Conservation (phyloP, 2,113 vertebrate genomes). For the Meriones unguiculatus region DNA sequence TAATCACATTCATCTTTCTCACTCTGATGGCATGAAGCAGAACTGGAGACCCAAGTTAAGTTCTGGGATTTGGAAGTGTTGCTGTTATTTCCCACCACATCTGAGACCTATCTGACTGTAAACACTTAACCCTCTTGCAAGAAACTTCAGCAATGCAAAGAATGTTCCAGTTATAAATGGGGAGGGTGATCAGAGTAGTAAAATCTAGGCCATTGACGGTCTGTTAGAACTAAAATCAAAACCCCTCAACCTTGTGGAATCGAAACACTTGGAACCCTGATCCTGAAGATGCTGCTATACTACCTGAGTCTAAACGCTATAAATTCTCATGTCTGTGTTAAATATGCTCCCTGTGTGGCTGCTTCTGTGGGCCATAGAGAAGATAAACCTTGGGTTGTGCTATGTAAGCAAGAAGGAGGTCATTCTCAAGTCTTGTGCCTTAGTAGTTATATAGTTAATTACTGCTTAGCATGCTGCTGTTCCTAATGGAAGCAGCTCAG, state of each 20-base stretch:
- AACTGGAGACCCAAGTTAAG: conserved; percentile 29
- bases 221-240: conserved; percentile 40
- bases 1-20: conserved; percentile 9
- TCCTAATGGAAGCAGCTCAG: neutral
- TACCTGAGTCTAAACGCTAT: neutral
- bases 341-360: neutral
- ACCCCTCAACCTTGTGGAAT: neutral
- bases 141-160: neutral
- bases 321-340: neutral
- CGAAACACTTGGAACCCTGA: neutral
- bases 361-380: neutral
- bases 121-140: neutral
- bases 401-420: neutral
- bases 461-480: neutral
- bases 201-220: neutral
- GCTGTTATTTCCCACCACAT: neutral
- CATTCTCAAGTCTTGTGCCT: neutral
- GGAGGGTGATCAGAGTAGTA: neutral
- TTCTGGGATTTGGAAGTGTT: conserved; percentile 34
- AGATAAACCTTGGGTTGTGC: neutral
- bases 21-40: conserved; percentile 3
- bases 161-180: neutral
- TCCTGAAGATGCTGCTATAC: neutral
- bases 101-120: neutral
- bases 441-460: neutral